Evolutionary conservation across 2,113 vertebrate genomes (phyloP), one percentile per base, ranked within the genome.

Genomic region (Varanus salvator): DNA sequence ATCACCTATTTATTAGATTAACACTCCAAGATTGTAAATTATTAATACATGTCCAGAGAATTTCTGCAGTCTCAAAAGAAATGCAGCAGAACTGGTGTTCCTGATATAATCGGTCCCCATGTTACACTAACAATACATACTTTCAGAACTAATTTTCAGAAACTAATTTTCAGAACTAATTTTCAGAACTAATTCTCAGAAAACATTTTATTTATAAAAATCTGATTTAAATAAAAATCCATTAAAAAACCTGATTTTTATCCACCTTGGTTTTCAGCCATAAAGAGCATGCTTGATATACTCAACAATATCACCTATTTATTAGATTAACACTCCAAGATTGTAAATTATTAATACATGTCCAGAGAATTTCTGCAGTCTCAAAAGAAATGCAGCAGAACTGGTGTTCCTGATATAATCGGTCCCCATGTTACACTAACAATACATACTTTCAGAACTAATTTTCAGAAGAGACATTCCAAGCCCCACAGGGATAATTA

Each of bases 331-430:
- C 6, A 50, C 25, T 34, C 7, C 15, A 72, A 38, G 90, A 85
- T 34, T 1, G 0, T 66, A 1, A 1, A 1, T 9, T 15, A 84
- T 50, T 83, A 80, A 87, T 3, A 48, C 17, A 6, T 52, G 64
- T 80, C 23, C 78, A 4, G 11, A 15, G 54, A 84, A 31, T 0
- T 19, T 54, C 68, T 21, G 0, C 44, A 50, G 34, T 25, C 27
- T 57, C 81, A n/a, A 74, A 2, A 57, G 14, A 89, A 64, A 57
- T 50, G n/a, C 0, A 0, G 1, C 44, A 2, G 81, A 6, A 66
- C 9, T 66, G 1, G 2, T 0, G 48, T 0, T 88, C 78, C 31
- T 84, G 0, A 0, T 0, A 0, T 50, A 89, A 66, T 77, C 52
- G 57, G 57, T 76, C 17, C 38, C 72, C 27, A 15, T 66, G n/a